phyloP scores from a whole-genome alignment of 2,797 vertebrate genomes.

The Cynopterus sphinx region DNA sequence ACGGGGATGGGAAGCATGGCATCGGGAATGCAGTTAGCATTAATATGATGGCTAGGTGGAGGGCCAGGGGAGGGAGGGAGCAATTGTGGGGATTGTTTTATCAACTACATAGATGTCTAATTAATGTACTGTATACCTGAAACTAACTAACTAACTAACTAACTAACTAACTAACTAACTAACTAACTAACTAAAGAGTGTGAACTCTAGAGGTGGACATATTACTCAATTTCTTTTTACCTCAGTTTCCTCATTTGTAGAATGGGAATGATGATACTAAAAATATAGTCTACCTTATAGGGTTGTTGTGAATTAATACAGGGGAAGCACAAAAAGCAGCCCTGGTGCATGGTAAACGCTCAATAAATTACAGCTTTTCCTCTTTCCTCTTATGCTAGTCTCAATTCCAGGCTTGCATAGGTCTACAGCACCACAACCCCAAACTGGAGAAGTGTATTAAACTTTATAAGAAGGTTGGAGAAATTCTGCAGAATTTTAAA shows the following conservation, averaged over 20 bases:
- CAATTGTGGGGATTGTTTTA: no score
- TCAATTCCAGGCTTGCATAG: no score
- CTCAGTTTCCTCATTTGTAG: not conserved
- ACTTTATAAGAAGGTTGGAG: not conserved
- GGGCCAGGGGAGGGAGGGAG: no score
- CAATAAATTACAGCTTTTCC: not conserved
- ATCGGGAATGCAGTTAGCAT: no score
- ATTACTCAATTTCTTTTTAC: not conserved
- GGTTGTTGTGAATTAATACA: not conserved
- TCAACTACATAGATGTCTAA: no score
- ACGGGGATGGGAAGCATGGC: no score
- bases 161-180: no score
- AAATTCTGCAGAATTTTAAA: not conserved
- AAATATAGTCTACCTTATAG: not conserved
- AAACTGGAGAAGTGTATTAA: not conserved
- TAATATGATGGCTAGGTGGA: no score
- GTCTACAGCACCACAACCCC: not conserved
- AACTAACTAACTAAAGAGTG: no score
- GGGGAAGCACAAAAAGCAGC: no score
- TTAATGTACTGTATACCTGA: no score
- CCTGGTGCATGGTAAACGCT: rapidly evolving
- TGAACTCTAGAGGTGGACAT: not conserved
- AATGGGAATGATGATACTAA: not conserved
- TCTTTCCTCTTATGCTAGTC: not conserved
- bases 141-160: no score